Evolutionary conservation across 1,140 invertebrate species (phyloP), one percentile per base, ranked within the genome.

Genomic region (Drosophila aff.): DNA sequence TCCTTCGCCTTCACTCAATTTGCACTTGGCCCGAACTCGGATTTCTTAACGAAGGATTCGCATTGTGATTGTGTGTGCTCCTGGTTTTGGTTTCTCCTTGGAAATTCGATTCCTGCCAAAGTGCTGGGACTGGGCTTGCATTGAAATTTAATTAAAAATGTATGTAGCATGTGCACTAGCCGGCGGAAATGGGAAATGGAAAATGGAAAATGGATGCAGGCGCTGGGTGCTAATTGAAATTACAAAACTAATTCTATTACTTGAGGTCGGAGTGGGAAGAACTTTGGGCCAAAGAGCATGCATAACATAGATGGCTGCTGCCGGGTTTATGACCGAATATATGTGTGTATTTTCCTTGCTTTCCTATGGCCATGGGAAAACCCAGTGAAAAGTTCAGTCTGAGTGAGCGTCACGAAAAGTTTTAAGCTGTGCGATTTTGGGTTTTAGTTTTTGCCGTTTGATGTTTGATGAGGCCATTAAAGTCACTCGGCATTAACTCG

Each of bases 91-190:
- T 26, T 72, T 4, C 23, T 8, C 26, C 52, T 63, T 38, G 49
- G 38, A 43, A 52, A 76, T 49, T 81, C 68, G 72, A 50, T 71
- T 72, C 53, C 31, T 11, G 50, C 76, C 57, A 9, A 53, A 77
- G 76, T 63, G 73, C 50, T 44, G 57, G 38, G 31, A 49, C 46
- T 33, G 63, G 40, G 55, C 53, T 50, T 69, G 57, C 66, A 72
- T 55, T 64, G 40, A 71, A 79, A 83, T 76, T 72, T 59, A 83
- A 83, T 83, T 83, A 83, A 83, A 79, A 76, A 76, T 83, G 53
- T 26, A 57, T 63, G 52, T 18, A 23, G 52, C 52, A 68, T 66
- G 53, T 76, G 63, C 72, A 59, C 40, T 65, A 67, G 60, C 36
- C 59, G 61, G 47, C 18, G 41, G 38, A 43, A 28, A 23, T 43